phyloP scores from a whole-genome alignment of 1,140 invertebrate species.

The Bombus cullumanus region DNA sequence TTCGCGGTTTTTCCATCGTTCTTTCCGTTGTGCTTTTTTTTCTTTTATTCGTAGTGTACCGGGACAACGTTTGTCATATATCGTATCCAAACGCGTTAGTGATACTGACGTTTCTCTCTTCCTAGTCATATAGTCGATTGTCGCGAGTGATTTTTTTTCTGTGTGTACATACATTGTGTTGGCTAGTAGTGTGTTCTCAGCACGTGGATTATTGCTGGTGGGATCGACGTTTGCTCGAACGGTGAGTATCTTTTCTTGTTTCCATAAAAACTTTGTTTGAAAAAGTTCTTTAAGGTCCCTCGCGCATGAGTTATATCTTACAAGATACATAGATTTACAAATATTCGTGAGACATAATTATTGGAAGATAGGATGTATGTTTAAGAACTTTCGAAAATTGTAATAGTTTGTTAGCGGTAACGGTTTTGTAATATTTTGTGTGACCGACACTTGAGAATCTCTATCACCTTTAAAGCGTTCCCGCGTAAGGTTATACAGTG shows the following conservation, averaged over 20 bases:
- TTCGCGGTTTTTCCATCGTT: slow-evolving; percentile 41
- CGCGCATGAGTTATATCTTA: too few species aligned
- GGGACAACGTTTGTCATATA: not conserved
- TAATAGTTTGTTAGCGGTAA: slow-evolving; percentile 29
- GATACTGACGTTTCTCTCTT: slow-evolving; percentile 14
- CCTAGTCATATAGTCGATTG: slow-evolving; percentile 5
- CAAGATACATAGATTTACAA: not conserved
- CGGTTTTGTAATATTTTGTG: slow-evolving; percentile 28
- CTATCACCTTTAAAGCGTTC: slow-evolving; percentile 27
- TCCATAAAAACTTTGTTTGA: not conserved
- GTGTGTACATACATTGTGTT: slow-evolving; percentile 38
- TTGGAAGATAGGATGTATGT: not conserved
- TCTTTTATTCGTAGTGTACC: slow-evolving; percentile 1
- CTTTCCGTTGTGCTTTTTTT: slow-evolving; percentile 5
- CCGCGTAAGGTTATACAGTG: slow-evolving; percentile 1
- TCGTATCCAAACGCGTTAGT: slow-evolving; percentile 11
- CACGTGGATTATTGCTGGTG: slow-evolving; percentile 60
- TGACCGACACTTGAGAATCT: slow-evolving; percentile 26
- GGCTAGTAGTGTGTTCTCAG: slow-evolving; percentile 27
- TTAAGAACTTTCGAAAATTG: slow-evolving; percentile 19
- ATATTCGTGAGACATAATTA: not conserved
- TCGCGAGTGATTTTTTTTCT: slow-evolving; percentile 50
- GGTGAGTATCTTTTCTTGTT: slow-evolving; percentile 34
- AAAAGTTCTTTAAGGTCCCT: not conserved
- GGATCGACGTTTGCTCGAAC: not conserved